These are phyloP conservation scores for Lymantria monacha DNA, from an alignment of 2,888 invertebrate genomes.

Conservation along the genomic window DNA sequence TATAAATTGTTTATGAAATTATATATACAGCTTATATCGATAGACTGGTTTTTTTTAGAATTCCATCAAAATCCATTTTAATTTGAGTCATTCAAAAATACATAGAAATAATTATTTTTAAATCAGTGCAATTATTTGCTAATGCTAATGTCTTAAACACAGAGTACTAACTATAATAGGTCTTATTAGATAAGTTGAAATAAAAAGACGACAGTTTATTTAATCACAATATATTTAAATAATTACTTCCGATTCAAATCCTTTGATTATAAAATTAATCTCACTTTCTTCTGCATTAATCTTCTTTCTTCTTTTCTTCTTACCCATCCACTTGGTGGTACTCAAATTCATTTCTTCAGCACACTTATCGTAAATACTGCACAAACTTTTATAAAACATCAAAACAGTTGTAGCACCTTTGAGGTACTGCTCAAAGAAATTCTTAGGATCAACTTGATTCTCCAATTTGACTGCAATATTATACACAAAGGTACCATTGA, in stretches of 20 bases:
- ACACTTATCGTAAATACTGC: conserved; percentile 44
- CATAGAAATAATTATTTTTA: too few species aligned
- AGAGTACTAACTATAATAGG: too few species aligned
- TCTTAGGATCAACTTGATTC: conserved; percentile 75
- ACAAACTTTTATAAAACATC: conserved; percentile 61
- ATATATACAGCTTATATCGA: too few species aligned
- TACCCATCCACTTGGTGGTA: conserved; percentile 44
- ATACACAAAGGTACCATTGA: conserved; percentile 89
- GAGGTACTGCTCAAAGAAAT: conserved; percentile 78
- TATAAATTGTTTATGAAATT: too few species aligned
- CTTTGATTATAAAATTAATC: conserved; percentile 60
- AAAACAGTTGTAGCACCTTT: conserved; percentile 59
- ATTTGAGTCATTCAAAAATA: too few species aligned
- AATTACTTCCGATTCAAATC: conserved; percentile 69
- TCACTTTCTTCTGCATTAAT: conserved; percentile 45
- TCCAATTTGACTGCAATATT: conserved; percentile 86
- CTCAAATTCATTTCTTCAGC: conserved; percentile 49
- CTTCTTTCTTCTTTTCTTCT: conserved; percentile 48
- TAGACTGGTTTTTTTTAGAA: too few species aligned
- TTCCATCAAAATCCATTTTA: too few species aligned
- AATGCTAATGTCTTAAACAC: too few species aligned
- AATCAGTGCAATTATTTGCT: too few species aligned
- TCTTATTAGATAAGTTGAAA: too few species aligned
- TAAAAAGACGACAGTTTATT: too few species aligned
- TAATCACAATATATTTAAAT: conserved; percentile 23